Evolutionary conservation across 2,888 invertebrate genomes (phyloP).

Genomic region (Euplexia lucipara): DNA sequence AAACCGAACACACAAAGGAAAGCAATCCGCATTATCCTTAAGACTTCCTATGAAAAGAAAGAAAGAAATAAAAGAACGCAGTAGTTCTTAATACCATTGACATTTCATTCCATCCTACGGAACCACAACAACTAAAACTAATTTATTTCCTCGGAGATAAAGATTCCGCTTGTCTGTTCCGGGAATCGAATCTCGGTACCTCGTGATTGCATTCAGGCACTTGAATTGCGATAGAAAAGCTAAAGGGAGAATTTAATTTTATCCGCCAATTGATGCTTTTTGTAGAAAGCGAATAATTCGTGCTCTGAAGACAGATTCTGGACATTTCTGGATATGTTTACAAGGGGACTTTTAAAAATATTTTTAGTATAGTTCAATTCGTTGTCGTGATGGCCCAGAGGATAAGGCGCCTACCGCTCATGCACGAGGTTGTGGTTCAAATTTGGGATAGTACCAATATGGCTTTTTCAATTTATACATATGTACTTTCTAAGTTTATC

Average conservation of each 20-base stretch:
- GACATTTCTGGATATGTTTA: constrained; percentile 22
- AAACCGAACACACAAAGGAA: constrained; percentile 32
- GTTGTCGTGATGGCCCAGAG: no score
- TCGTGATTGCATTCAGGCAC: constrained; percentile 64
- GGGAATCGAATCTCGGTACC: constrained; percentile 63
- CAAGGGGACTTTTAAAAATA: constrained; percentile 1
- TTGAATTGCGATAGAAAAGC: constrained; percentile 56
- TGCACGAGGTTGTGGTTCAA: no score
- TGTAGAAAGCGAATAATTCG: constrained; percentile 29
- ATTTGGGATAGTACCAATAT: no score
- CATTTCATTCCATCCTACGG: constrained; percentile 56
- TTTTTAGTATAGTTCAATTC: background rate
- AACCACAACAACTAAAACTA: constrained; percentile 65
- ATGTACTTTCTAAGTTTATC: no score
- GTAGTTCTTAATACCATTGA: constrained; percentile 63
- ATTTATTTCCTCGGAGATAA: constrained; percentile 64
- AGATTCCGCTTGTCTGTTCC: constrained; percentile 60
- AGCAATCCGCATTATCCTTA: constrained; percentile 28
- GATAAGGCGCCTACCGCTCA: no score
- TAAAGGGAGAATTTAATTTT: constrained; percentile 64
- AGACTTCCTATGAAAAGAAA: constrained; percentile 21
- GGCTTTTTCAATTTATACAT: no score
- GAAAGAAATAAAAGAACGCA: constrained; percentile 30
- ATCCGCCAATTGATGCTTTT: constrained; percentile 55
- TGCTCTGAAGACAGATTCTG: constrained; percentile 27